phyloP scores from a whole-genome alignment of 2,797 vertebrate genomes.

The Enteromius trimaculatus region DNA sequence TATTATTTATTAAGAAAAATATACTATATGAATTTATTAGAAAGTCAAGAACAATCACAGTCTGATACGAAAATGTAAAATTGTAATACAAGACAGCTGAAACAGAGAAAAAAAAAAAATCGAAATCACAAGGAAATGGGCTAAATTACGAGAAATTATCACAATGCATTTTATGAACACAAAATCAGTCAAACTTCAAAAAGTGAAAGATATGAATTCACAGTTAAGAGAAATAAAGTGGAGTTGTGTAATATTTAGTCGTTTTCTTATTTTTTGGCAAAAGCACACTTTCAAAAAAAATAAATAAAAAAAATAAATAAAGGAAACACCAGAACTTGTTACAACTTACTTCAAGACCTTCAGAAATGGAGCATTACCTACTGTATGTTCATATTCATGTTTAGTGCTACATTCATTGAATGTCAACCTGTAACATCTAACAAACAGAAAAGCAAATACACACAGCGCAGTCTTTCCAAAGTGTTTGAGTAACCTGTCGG shows the following conservation, averaged over 20 bases:
- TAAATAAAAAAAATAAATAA: not conserved
- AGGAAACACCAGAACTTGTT: not conserved
- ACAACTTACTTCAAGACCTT: not conserved
- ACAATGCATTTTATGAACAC: not conserved
- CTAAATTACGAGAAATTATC: not conserved
- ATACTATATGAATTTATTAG: not conserved
- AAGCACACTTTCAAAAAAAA: not conserved
- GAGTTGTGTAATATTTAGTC: not conserved
- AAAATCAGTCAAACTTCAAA: not conserved
- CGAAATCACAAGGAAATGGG: too few species aligned
- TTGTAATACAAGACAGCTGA: not conserved
- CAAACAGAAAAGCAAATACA: not conserved
- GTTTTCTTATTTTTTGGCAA: not conserved
- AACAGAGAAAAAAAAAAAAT: too few species aligned
- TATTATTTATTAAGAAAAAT: not conserved
- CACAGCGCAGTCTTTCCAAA: not conserved
- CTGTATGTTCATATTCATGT: not conserved
- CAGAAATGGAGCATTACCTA: not conserved
- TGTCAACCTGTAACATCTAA: not conserved
- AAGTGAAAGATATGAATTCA: not conserved
- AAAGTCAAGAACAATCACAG: not conserved
- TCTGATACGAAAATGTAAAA: not conserved
- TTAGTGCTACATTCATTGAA: slow-evolving; percentile 5
- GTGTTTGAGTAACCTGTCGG: not conserved
- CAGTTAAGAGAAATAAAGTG: not conserved